These are phyloP conservation scores for Halcyon badia DNA, from an alignment of 2,797 vertebrate species.

Conservation along the genomic window DNA sequence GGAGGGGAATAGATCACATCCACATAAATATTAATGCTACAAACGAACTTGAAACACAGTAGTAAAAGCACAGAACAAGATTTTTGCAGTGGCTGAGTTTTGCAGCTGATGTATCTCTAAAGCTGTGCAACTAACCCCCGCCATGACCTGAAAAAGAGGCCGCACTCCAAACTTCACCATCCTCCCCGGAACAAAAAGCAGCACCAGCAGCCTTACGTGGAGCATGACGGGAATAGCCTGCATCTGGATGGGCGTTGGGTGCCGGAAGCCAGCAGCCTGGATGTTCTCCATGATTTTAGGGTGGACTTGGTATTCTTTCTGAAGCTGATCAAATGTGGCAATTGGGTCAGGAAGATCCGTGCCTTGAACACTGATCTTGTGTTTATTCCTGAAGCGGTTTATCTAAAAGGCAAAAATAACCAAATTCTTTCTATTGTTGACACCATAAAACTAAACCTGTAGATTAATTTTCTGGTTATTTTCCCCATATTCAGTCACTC, in stretches of 20 bases:
- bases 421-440: neutral
- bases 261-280: constrained; percentile 84
- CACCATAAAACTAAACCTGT: accelerated
- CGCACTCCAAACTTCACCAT: accelerated
- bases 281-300: constrained; percentile 89
- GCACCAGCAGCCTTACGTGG: constrained; percentile 83
- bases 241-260: constrained; percentile 95
- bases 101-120: accelerated
- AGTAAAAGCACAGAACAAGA: neutral
- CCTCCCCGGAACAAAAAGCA: accelerated
- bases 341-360: constrained; percentile 92
- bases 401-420: constrained; percentile 78
- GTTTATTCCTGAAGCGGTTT: constrained; percentile 86
- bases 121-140: neutral
- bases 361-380: constrained; percentile 92
- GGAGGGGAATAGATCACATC: neutral
- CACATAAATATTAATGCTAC: neutral
- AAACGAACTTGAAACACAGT: neutral
- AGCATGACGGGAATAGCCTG: constrained; percentile 96
- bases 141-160: accelerated
- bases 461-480: neutral
- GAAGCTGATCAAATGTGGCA: constrained; percentile 90
- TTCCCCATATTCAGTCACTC: neutral
- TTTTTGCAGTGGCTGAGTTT: neutral
- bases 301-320: constrained; percentile 88